A percentile compares a stretch with the other conserved stretches of the same genome.
These are phyloP conservation scores for Heliconius sara DNA, from an alignment of 2,888 invertebrate genomes.

Conservation along the genomic window DNA sequence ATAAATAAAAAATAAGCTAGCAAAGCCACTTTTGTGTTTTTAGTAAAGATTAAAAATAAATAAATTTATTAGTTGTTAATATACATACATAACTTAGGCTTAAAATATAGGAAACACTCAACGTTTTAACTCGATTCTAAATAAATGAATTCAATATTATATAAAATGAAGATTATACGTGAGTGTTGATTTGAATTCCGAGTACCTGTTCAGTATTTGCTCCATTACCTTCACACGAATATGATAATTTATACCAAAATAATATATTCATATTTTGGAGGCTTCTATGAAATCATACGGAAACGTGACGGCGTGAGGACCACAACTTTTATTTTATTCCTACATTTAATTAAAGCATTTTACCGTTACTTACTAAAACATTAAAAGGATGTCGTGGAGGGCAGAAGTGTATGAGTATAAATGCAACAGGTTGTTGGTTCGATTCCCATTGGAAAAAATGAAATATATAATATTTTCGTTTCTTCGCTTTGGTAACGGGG, in stretches of 20 bases:
- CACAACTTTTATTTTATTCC: slow-evolving; percentile 5
- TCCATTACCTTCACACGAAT: slow-evolving; percentile 53
- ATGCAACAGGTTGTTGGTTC: too few species aligned
- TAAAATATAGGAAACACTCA: background rate
- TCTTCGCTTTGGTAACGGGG: too few species aligned
- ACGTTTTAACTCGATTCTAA: background rate
- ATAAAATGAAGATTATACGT: slow-evolving; percentile 49
- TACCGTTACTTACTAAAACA: too few species aligned
- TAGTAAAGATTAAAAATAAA: background rate
- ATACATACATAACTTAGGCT: background rate
- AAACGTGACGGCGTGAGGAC: slow-evolving; percentile 28
- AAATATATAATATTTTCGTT: too few species aligned
- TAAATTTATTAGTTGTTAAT: background rate
- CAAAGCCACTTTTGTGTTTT: too few species aligned
- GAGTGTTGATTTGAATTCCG: slow-evolving; percentile 61
- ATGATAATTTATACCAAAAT: slow-evolving; percentile 54
- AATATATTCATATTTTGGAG: slow-evolving; percentile 39
- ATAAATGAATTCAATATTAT: slow-evolving; percentile 16
- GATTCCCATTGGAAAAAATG: too few species aligned
- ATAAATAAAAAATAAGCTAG: too few species aligned
- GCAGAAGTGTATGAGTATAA: too few species aligned
- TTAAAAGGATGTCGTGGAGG: too few species aligned
- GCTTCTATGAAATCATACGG: slow-evolving; percentile 24
- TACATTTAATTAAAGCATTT: background rate
- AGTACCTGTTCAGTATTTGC: slow-evolving; percentile 53